Evolutionary conservation across 2,113 vertebrate genomes (phyloP).

Genomic region (Chaetops frenatus): DNA sequence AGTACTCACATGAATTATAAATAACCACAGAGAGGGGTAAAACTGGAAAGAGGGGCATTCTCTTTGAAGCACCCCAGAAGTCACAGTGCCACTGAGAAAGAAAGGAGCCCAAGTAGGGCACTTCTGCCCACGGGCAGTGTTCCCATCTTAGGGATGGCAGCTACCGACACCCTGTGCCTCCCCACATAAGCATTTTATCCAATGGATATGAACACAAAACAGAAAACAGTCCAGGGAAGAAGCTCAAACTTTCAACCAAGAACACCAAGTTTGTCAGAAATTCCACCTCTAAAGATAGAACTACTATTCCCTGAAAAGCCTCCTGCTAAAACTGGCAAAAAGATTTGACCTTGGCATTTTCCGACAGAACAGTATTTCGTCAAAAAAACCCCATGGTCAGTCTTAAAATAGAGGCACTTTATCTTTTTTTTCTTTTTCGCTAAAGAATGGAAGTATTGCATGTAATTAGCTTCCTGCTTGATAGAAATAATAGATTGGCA

Average conservation of each 20-base stretch:
- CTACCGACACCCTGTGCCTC: neutral
- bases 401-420: neutral
- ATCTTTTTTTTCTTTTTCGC: neutral
- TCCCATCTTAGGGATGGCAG: neutral
- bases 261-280: neutral
- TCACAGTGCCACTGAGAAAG: neutral
- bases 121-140: too few relatives aligned
- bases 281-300: neutral
- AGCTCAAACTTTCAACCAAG: neutral
- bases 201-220: accelerated
- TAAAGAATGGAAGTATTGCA: neutral
- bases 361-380: neutral
- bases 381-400: neutral
- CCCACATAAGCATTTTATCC: neutral
- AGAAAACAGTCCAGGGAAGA: neutral
- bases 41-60: neutral
- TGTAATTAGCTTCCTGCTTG: neutral
- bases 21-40: neutral
- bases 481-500: neutral
- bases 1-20: neutral
- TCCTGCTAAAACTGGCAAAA: neutral
- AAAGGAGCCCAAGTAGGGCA: neutral
- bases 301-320: neutral
- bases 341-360: neutral
- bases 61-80: neutral